Percentiles rank a stretch among this genome's conserved stretches.
These are phyloP conservation scores for Gobius niger DNA, from an alignment of 2,113 vertebrate genomes.

Conservation along the genomic window DNA sequence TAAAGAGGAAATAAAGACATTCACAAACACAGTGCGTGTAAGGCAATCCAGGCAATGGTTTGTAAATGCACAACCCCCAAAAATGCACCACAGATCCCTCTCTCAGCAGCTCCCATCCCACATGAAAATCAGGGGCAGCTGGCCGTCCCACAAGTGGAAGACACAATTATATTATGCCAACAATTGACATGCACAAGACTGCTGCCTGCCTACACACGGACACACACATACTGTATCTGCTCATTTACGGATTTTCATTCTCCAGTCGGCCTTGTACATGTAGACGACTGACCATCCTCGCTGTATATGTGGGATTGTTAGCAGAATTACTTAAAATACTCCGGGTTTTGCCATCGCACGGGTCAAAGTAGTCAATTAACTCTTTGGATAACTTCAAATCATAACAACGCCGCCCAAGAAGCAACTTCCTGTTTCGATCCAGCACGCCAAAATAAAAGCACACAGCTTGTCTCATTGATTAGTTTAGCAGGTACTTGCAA, in stretches of 20 bases:
- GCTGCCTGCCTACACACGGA: constrained; percentile 47
- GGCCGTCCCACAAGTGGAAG: constrained; percentile 54
- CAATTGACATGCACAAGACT: constrained; percentile 63
- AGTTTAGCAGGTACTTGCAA: too few relatives aligned
- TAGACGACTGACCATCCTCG: too few relatives aligned
- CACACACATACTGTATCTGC: constrained; percentile 48
- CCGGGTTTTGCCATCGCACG: too few relatives aligned
- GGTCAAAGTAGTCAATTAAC: too few relatives aligned
- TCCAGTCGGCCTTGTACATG: too few relatives aligned
- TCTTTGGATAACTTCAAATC: too few relatives aligned
- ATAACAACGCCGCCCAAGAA: too few relatives aligned
- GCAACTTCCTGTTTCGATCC: too few relatives aligned
- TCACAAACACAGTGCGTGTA: constrained; percentile 1
- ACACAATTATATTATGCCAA: constrained; percentile 70
- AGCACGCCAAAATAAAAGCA: too few relatives aligned
- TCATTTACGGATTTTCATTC: constrained; percentile 6
- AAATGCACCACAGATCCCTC: constrained; percentile 30
- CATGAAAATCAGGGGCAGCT: constrained; percentile 69
- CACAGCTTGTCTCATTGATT: too few relatives aligned
- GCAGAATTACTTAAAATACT: constrained; percentile 1
- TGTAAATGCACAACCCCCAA: constrained; percentile 24
- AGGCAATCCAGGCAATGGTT: constrained; percentile 51
- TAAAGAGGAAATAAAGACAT: too few relatives aligned
- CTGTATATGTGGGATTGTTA: too few relatives aligned
- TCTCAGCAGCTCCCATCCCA: constrained; percentile 39